Conservation (phyloP, 2,888 invertebrate species). For the Oconnorella tubifera region DNA sequence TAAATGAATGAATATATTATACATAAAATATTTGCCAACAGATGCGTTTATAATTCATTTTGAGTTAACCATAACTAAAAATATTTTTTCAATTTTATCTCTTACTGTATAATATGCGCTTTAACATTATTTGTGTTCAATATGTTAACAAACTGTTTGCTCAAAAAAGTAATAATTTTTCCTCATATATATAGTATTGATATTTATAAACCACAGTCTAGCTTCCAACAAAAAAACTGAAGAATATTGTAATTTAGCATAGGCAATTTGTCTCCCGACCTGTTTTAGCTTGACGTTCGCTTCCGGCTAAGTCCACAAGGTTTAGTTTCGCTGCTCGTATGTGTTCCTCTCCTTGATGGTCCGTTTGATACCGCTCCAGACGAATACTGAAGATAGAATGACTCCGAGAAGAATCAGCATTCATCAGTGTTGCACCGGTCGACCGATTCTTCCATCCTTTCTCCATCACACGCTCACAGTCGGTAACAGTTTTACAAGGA, state of each 20-base stretch:
- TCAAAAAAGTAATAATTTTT: not conserved
- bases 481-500: conserved; percentile 72
- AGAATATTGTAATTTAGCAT: not conserved
- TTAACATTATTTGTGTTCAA: too few species aligned
- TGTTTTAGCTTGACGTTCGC: conserved; percentile 77
- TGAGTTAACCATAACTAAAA: too few species aligned
- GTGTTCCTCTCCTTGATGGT: conserved; percentile 59
- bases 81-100: too few species aligned
- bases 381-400: conserved; percentile 84
- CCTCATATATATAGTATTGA: not conserved
- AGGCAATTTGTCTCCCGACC: too few species aligned
- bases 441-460: conserved; percentile 76
- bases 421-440: conserved; percentile 83
- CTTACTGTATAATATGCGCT: too few species aligned
- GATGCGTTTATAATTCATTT: too few species aligned
- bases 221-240: not conserved
- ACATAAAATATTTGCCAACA: too few species aligned
- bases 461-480: conserved; percentile 73
- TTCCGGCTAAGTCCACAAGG: conserved; percentile 83
- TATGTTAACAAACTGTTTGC: too few species aligned
- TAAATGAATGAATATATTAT: too few species aligned
- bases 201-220: not conserved
- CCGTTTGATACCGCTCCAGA: conserved; percentile 69
- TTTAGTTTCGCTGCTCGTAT: conserved; percentile 74
- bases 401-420: conserved; percentile 75